Percentiles rank a stretch among this genome's conserved stretches.
phyloP scores from a whole-genome alignment of 1,140 invertebrate species.

The Pseudobourletiella spinata region DNA sequence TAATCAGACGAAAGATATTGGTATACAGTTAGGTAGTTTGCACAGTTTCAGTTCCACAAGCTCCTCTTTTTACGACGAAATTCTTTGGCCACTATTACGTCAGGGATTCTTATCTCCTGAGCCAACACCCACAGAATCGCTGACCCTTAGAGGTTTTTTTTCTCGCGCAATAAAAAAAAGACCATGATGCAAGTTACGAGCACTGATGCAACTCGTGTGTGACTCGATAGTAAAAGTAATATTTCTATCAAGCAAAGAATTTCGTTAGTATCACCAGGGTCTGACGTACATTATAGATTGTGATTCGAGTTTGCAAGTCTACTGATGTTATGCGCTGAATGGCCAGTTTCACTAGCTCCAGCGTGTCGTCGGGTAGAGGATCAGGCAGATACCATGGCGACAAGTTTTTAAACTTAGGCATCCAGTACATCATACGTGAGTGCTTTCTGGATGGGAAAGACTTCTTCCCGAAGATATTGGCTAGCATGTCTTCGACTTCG shows the following conservation, averaged over 20 bases:
- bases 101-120: too few relatives aligned
- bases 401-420: slow-evolving; percentile 88
- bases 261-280: too few relatives aligned
- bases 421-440: slow-evolving; percentile 94
- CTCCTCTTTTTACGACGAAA: too few relatives aligned
- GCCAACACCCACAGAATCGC: too few relatives aligned
- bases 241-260: too few relatives aligned
- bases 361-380: slow-evolving; percentile 58
- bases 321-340: slow-evolving; percentile 75
- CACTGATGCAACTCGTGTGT: too few relatives aligned
- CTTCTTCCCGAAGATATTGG: slow-evolving; percentile 72
- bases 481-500: slow-evolving; percentile 71
- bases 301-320: slow-evolving; percentile 66
- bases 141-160: too few relatives aligned
- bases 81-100: too few relatives aligned
- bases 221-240: too few relatives aligned
- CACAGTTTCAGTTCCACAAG: too few relatives aligned
- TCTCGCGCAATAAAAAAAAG: too few relatives aligned
- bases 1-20: slow-evolving; percentile 4
- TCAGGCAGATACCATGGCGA: slow-evolving; percentile 81
- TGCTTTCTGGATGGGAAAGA: slow-evolving; percentile 71
- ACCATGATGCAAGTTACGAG: too few relatives aligned
- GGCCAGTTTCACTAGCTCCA: slow-evolving; percentile 75
- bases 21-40: slow-evolving; percentile 2
- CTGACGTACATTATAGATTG: slow-evolving; percentile 58